Evolutionary conservation across 2,888 invertebrate species (phyloP).

Genomic region (Coremacera marginata): DNA sequence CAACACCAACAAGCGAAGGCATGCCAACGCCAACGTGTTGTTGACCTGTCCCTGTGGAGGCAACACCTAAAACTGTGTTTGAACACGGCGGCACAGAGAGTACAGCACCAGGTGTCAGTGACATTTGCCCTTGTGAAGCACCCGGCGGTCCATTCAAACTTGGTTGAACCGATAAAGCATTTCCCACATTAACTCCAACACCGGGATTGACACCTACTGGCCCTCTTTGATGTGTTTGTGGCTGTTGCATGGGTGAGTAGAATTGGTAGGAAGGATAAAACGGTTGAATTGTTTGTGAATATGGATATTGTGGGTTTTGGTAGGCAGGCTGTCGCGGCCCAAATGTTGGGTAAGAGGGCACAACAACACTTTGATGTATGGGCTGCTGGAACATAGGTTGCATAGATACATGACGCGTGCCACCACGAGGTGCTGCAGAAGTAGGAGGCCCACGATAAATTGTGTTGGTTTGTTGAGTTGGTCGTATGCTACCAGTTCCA

Average conservation of each 20-base stretch:
- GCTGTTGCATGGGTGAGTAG: conserved; percentile 52
- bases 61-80: conserved; percentile 69
- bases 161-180: conserved; percentile 58
- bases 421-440: conserved; percentile 55
- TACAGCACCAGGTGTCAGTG: conserved; percentile 51
- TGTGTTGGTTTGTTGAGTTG: conserved; percentile 59
- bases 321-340: conserved; percentile 57
- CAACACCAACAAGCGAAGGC: conserved; percentile 56
- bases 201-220: conserved; percentile 57
- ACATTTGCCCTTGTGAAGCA: conserved; percentile 56
- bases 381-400: conserved; percentile 60
- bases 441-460: conserved; percentile 61
- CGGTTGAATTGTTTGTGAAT: conserved; percentile 54
- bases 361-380: conserved; percentile 60
- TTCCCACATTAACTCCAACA: conserved; percentile 52
- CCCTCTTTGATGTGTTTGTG: conserved; percentile 57
- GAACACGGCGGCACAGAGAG: conserved; percentile 67
- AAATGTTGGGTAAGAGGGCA: conserved; percentile 59
- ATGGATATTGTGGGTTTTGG: conserved; percentile 58
- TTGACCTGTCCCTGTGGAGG: conserved; percentile 52
- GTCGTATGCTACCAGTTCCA: conserved; percentile 56
- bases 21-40: conserved; percentile 54
- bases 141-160: conserved; percentile 60
- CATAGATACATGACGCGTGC: conserved; percentile 59
- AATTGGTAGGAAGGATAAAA: conserved; percentile 49